Percentiles rank a stretch among this genome's conserved stretches.
Conservation (phyloP, 1,140 invertebrate genomes). For the Pseudomyrmex cubaensis region DNA sequence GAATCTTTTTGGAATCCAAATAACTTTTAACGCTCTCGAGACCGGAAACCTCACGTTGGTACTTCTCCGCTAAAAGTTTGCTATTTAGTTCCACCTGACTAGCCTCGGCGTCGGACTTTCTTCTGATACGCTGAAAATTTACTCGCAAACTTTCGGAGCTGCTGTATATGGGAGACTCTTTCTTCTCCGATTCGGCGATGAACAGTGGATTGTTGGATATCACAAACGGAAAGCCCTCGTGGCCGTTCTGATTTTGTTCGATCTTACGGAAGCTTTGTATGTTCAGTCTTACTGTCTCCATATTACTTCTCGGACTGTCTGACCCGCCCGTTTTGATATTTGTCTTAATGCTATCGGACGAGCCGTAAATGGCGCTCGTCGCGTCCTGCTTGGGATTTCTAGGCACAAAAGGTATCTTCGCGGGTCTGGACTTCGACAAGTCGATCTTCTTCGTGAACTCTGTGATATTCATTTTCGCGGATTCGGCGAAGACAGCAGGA, state of each 20-base stretch:
- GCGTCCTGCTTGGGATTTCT: constrained; percentile 69
- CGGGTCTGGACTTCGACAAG: constrained; percentile 64
- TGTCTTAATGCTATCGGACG: constrained; percentile 75
- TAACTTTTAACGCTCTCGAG: constrained; percentile 83
- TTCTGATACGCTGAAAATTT: constrained; percentile 77
- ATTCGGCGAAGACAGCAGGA: constrained; percentile 60
- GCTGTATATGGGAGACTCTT: constrained; percentile 78
- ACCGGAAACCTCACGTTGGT: constrained; percentile 79
- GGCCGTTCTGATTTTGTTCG: constrained; percentile 79
- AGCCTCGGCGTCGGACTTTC: constrained; percentile 79
- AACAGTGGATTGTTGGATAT: constrained; percentile 83
- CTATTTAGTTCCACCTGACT: constrained; percentile 76
- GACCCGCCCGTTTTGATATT: constrained; percentile 63
- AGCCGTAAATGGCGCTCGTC: constrained; percentile 64
- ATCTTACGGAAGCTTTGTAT: constrained; percentile 79
- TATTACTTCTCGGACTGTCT: constrained; percentile 75
- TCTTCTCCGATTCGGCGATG: constrained; percentile 75
- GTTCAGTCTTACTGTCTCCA: constrained; percentile 79
- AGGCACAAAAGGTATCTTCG: constrained; percentile 64
- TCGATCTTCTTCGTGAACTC: constrained; percentile 77
- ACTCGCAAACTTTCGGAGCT: constrained; percentile 78
- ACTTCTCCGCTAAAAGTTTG: constrained; percentile 81
- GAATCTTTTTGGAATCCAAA: constrained; percentile 80
- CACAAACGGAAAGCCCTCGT: constrained; percentile 80
- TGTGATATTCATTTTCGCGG: constrained; percentile 71